Base-by-base conservation (phyloP, 2,888 invertebrate species). In the Campoletis raptor region DNA sequence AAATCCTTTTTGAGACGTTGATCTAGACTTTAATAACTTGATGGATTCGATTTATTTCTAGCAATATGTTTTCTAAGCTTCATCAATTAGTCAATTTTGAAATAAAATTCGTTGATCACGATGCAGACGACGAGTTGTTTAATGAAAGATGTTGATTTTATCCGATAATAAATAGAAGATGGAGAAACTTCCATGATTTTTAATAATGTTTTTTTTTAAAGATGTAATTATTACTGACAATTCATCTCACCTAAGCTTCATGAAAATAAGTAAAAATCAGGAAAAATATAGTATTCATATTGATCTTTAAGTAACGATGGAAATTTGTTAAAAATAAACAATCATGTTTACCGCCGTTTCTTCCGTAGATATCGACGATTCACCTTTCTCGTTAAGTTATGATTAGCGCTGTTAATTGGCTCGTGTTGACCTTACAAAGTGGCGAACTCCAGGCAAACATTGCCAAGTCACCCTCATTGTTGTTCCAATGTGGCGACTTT, bases 381-480 rank as follows among this genome's bases (percentile, higher is more conserved):
- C 37, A 80, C 74, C 67, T 80, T 81, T 72, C 74, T 77, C 77
- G 84, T 85, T 48, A 90, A 92, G 91, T 92, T 91, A 91, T 91
- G 90, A 92, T 92, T 90, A 91, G 89, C 90, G 86, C 88, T 89
- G 90, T 91, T 93, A 92, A 93, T 93, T 92, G 91, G 90, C 89
- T 88, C 89, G 85, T 93, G 92, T 93, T 92, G 92, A 93, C 91
- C 90, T 89, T 92, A 85, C 91, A 90, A 90, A 93, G 92, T 93
- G 92, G 92, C 90, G 69, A 72, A 79, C 81, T 36, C 73, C 40
- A 90, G 88, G 89, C 90, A 91, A 91, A 92, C 90, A 92, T 88
- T 88, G 86, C 85, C 87, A 87, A 88, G 89, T 85, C 89, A 89
- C 91, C 92, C 91, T 90, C 81, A 83, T 89, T 92, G 92, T 92